phyloP scores from a whole-genome alignment of 1,140 invertebrate species.

The Vollenhovia emeryi region DNA sequence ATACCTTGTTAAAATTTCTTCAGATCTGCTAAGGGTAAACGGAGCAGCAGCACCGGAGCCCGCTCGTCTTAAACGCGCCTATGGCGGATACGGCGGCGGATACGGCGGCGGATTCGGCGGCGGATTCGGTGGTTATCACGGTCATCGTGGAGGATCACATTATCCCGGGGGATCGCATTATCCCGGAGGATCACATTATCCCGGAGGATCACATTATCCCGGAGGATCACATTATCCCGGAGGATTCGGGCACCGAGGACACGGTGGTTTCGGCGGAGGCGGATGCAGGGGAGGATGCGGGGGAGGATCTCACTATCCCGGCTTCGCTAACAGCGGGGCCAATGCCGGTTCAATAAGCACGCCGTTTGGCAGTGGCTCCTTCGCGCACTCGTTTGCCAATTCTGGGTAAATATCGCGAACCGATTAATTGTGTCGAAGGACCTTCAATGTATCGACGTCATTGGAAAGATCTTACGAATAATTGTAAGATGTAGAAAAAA shows the following conservation, averaged over 20 bases:
- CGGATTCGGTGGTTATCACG: background rate
- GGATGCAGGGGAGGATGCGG: slow-evolving; percentile 30
- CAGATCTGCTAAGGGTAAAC: slow-evolving; percentile 14
- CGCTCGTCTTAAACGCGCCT: background rate
- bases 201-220: too few species aligned
- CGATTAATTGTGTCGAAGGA: background rate
- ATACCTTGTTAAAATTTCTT: background rate
- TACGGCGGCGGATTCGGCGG: slow-evolving; percentile 21
- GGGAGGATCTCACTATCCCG: background rate
- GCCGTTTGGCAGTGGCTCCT: slow-evolving; percentile 65
- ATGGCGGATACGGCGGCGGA: slow-evolving; percentile 18
- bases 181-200: too few species aligned
- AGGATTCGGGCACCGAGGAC: slow-evolving; percentile 10
- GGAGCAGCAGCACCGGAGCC: slow-evolving; percentile 53
- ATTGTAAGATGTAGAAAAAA: background rate
- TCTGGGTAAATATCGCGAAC: slow-evolving; percentile 61
- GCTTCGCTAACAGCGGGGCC: slow-evolving; percentile 57
- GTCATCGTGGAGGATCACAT: background rate
- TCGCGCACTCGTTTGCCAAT: slow-evolving; percentile 52
- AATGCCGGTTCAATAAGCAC: slow-evolving; percentile 62
- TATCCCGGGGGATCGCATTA: too few species aligned
- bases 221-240: too few species aligned
- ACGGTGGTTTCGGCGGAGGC: slow-evolving; percentile 35
- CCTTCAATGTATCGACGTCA: background rate
- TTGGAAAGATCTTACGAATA: background rate